Conservation (phyloP, 2,113 vertebrate species). For the Callionymus lyra region DNA sequence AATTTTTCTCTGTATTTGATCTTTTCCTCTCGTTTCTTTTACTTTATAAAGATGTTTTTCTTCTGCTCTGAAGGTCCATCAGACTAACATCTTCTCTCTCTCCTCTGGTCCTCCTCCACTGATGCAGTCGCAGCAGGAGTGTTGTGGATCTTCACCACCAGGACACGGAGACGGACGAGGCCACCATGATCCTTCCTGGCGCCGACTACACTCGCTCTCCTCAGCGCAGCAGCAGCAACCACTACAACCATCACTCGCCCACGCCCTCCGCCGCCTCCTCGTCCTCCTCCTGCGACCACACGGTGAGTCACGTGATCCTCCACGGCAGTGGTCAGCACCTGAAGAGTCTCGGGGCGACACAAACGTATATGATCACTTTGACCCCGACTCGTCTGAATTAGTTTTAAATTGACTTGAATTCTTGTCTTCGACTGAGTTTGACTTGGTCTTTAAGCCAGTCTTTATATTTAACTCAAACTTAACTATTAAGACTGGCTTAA, state of each 20-base stretch:
- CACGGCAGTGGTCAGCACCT: background rate
- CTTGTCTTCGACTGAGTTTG: too few relatives aligned
- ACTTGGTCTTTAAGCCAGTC: too few relatives aligned
- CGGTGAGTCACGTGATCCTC: slow-evolving; percentile 45
- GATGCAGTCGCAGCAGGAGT: slow-evolving; percentile 75
- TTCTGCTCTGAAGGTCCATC: too few relatives aligned
- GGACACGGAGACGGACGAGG: slow-evolving; percentile 65
- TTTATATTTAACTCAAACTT: too few relatives aligned
- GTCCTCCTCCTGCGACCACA: slow-evolving; percentile 37
- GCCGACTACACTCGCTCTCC: slow-evolving; percentile 72
- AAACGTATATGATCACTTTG: background rate
- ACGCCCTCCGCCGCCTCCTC: slow-evolving; percentile 43
- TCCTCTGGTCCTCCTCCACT: slow-evolving; percentile 14
- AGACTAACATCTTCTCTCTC: too few relatives aligned
- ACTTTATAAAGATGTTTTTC: too few relatives aligned
- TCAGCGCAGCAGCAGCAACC: slow-evolving; percentile 24
- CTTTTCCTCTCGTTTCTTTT: background rate
- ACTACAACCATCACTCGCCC: slow-evolving; percentile 42
- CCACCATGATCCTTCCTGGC: slow-evolving; percentile 75
- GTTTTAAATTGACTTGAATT: too few relatives aligned
- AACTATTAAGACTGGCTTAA: too few relatives aligned
- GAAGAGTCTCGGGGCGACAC: background rate
- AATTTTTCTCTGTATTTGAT: background rate
- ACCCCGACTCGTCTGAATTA: too few relatives aligned
- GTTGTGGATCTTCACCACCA: slow-evolving; percentile 82